A percentile compares a stretch with the other conserved stretches of the same genome.
These are phyloP conservation scores for Brachyrhaphis roseni DNA, from an alignment of 2,797 vertebrate species.

Conservation along the genomic window DNA sequence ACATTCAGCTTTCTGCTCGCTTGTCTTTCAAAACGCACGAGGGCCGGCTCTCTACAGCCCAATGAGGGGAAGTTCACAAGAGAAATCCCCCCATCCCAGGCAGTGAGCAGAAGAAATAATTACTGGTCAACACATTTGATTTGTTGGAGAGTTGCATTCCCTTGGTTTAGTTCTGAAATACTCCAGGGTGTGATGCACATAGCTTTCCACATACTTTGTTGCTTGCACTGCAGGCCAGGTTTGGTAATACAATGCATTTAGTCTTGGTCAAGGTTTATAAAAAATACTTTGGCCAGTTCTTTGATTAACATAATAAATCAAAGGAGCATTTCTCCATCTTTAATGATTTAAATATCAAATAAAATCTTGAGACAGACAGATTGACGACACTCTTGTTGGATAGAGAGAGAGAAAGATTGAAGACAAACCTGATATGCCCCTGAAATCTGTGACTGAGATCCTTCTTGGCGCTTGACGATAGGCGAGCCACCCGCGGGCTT, in stretches of 20 bases:
- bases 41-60: conserved; percentile 43
- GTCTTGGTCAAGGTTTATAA: conserved; percentile 6
- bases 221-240: conserved; percentile 17
- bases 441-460: conserved; percentile 55
- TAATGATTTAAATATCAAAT: conserved; percentile 17
- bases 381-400: conserved; percentile 32
- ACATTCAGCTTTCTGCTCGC: conserved; percentile 65
- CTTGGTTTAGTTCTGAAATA: conserved; percentile 56
- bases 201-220: conserved; percentile 20
- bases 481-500: conserved; percentile 49
- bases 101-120: conserved; percentile 68
- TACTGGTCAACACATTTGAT: conserved; percentile 68
- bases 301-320: conserved; percentile 7
- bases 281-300: conserved; percentile 11
- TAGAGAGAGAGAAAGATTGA: conserved; percentile 36
- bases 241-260: conserved; percentile 30
- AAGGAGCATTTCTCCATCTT: not conserved
- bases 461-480: conserved; percentile 28
- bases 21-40: conserved; percentile 71
- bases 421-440: conserved; percentile 61
- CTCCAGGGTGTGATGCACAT: conserved; percentile 38
- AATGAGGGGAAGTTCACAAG: conserved; percentile 57
- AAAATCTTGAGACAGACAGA: conserved; percentile 39
- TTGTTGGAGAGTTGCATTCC: conserved; percentile 53
- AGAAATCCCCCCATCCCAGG: conserved; percentile 61